These are phyloP conservation scores for Lepidocyrtoides sp. DNA, from an alignment of 2,888 invertebrate species.

Conservation along the genomic window DNA sequence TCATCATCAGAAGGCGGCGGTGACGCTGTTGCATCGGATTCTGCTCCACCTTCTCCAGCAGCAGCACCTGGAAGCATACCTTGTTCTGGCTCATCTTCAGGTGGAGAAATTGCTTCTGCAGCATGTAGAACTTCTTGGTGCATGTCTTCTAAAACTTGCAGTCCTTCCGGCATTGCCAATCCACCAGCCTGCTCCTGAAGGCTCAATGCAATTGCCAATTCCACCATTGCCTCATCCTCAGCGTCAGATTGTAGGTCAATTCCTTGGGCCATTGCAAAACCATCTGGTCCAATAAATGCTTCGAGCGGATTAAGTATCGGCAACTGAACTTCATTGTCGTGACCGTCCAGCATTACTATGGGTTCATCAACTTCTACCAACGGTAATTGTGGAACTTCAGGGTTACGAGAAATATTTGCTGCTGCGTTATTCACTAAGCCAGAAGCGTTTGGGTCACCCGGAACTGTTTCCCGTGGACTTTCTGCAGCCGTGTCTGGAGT, in stretches of 20 bases:
- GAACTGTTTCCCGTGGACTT: conserved; percentile 81
- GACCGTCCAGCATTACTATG: conserved; percentile 84
- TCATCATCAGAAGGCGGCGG: conserved; percentile 96
- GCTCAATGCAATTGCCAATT: conserved; percentile 97
- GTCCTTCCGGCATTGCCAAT: conserved; percentile 87
- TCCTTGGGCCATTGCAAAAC: conserved; percentile 83
- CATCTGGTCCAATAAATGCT: conserved; percentile 85
- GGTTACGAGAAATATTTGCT: conserved; percentile 53
- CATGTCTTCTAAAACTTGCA: conserved; percentile 85
- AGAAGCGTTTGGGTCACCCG: conserved; percentile 25
- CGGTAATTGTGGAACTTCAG: conserved; percentile 75
- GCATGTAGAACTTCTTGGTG: conserved; percentile 84
- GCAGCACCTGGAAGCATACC: conserved; percentile 71
- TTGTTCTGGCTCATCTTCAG: conserved; percentile 83
- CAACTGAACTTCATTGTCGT: conserved; percentile 82
- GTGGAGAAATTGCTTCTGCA: conserved; percentile 82
- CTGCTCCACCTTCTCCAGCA: conserved; percentile 81
- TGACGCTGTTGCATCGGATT: conserved; percentile 85
- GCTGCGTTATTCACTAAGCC: conserved; percentile 27
- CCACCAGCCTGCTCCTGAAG: conserved; percentile 93
- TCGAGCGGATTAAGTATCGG: conserved; percentile 84
- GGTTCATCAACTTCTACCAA: conserved; percentile 85
- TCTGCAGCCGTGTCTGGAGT: conserved; percentile 83
- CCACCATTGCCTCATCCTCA: conserved; percentile 98
- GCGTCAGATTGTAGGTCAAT: conserved; percentile 97